A percentile compares a stretch with the other conserved stretches of the same genome.
Evolutionary conservation across 2,113 vertebrate species (phyloP).

Genomic region (Ameiurus melas): DNA sequence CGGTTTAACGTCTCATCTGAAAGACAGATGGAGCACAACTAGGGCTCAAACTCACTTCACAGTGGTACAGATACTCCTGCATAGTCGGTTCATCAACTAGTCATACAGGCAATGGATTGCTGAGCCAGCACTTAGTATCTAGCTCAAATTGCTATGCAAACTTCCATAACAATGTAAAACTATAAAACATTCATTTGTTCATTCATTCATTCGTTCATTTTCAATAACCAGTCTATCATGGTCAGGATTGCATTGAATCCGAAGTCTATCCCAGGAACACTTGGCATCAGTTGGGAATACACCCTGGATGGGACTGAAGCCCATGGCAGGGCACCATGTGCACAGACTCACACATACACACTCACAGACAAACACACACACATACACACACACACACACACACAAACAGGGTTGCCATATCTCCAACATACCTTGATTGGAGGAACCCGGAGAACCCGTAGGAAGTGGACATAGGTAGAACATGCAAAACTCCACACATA

Average conservation of each 20-base stretch:
- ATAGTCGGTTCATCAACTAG: not conserved
- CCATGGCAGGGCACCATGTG: not conserved
- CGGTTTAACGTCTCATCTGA: too few relatives aligned
- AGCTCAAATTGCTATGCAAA: not conserved
- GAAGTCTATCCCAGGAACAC: not conserved
- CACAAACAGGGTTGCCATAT: not conserved
- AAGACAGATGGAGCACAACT: not conserved
- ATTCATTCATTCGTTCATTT: not conserved
- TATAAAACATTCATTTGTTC: not conserved
- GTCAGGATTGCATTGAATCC: not conserved
- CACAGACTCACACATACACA: not conserved
- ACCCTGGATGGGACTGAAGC: not conserved
- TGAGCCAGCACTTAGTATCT: not conserved
- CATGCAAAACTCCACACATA: not conserved
- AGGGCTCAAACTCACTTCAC: not conserved
- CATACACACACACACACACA: not conserved
- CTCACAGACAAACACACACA: not conserved
- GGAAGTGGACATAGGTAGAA: not conserved
- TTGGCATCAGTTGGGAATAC: constrained; percentile 13
- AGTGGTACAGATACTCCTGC: not conserved
- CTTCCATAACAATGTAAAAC: not conserved
- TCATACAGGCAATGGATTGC: not conserved
- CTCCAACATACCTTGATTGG: not conserved
- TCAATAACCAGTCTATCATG: not conserved
- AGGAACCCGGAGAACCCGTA: not conserved